Conservation (phyloP, 2,888 invertebrate species). For the Patella caerulea region DNA sequence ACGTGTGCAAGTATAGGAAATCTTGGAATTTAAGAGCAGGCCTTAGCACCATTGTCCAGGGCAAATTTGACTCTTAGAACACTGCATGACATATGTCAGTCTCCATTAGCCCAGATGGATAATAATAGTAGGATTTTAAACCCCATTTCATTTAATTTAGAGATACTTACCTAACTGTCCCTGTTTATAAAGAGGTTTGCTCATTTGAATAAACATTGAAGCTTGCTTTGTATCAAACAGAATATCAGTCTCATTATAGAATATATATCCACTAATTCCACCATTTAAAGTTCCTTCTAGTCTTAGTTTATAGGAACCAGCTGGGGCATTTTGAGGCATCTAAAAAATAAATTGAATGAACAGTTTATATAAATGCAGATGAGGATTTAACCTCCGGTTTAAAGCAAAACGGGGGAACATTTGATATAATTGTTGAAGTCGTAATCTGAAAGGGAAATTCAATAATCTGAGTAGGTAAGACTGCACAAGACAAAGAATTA, state of each 20-base stretch:
- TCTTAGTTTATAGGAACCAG: constrained; percentile 86
- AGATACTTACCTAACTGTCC: constrained; percentile 77
- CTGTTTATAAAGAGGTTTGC: constrained; percentile 95
- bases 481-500: background rate
- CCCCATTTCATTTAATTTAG: too few species aligned
- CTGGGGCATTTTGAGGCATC: constrained; percentile 87
- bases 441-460: background rate
- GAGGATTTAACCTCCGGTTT: too few species aligned
- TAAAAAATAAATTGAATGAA: constrained; percentile 61
- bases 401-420: background rate
- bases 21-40: too few species aligned
- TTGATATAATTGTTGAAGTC: background rate
- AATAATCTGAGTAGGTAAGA: background rate
- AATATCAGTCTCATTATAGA: constrained; percentile 88
- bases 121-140: too few species aligned
- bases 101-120: too few species aligned
- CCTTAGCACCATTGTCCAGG: too few species aligned
- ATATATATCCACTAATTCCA: constrained; percentile 87
- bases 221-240: constrained; percentile 90
- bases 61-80: too few species aligned
- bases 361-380: background rate
- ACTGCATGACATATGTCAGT: too few species aligned
- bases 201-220: constrained; percentile 95
- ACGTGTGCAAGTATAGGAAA: too few species aligned
- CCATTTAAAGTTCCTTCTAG: constrained; percentile 84